A percentile compares a stretch with the other conserved stretches of the same genome.
phyloP scores from a whole-genome alignment of 1,140 invertebrate genomes.

The Latrodectus geometricus region DNA sequence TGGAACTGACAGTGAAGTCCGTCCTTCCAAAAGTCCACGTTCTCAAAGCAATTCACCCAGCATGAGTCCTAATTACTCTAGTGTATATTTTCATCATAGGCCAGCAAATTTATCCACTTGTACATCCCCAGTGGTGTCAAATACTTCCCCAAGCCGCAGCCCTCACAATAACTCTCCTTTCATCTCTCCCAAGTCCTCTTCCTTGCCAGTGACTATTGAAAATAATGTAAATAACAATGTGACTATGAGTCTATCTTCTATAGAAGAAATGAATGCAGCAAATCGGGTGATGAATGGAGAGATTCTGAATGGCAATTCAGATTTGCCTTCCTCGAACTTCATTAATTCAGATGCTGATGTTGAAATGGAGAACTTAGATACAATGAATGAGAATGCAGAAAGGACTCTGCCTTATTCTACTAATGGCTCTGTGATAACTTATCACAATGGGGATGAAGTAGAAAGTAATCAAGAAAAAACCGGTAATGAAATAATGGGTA shows the following conservation, averaged over 20 bases:
- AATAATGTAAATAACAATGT: slow-evolving; percentile 55
- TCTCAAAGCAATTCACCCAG: slow-evolving; percentile 63
- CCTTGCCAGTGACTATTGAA: slow-evolving; percentile 47
- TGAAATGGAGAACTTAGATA: slow-evolving; percentile 71
- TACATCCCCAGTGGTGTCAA: slow-evolving; percentile 35
- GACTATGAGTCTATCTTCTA: slow-evolving; percentile 58
- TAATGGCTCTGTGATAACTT: slow-evolving; percentile 67
- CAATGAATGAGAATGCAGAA: slow-evolving; percentile 39
- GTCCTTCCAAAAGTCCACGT: slow-evolving; percentile 63
- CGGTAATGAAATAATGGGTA: slow-evolving; percentile 69
- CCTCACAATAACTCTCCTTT: slow-evolving; percentile 50
- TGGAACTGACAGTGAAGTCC: slow-evolving; percentile 71
- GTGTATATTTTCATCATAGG: slow-evolving; percentile 21
- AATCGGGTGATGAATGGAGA: slow-evolving; percentile 73
- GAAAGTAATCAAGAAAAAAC: slow-evolving; percentile 63
- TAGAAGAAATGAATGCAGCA: slow-evolving; percentile 73
- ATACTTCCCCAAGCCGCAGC: slow-evolving; percentile 33
- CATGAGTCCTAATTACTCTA: slow-evolving; percentile 65
- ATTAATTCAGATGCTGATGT: slow-evolving; percentile 71
- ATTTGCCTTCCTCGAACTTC: slow-evolving; percentile 25
- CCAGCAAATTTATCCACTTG: slow-evolving; percentile 24
- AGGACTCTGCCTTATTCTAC: slow-evolving; percentile 49
- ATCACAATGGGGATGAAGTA: slow-evolving; percentile 76
- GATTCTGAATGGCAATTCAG: slow-evolving; percentile 66
- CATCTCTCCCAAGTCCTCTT: slow-evolving; percentile 59